Evolutionary conservation across 2,888 invertebrate species (phyloP).

Genomic region (Acanthosepion lycidas): DNA sequence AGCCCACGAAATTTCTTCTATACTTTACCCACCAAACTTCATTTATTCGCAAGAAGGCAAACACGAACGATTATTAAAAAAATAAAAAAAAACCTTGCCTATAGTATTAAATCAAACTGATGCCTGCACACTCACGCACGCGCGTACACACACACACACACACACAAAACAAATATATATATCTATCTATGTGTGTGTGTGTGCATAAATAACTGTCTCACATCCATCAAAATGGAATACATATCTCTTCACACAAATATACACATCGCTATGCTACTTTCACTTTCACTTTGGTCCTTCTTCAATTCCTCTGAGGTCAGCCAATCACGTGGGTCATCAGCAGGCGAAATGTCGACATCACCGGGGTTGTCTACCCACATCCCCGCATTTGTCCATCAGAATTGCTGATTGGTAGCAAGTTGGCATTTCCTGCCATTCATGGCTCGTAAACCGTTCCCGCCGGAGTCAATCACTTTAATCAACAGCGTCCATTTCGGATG

Average conservation of each 20-base stretch:
- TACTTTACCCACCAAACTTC: too few species aligned
- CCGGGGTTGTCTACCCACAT: neutral
- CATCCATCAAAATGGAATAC: neutral
- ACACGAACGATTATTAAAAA: too few species aligned
- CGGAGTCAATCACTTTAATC: neutral
- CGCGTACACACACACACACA: neutral
- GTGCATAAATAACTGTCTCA: neutral
- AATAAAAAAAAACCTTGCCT: too few species aligned
- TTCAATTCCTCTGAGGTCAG: neutral
- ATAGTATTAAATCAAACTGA: neutral
- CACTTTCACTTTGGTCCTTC: too few species aligned
- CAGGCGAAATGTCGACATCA: neutral
- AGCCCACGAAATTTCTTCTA: too few species aligned
- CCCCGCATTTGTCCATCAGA: neutral
- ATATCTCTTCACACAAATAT: neutral
- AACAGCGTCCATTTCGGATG: neutral
- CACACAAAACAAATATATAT: neutral
- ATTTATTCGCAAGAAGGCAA: too few species aligned
- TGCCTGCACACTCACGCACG: neutral
- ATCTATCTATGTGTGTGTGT: neutral
- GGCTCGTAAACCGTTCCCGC: neutral
- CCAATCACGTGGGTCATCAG: conserved; percentile 1
- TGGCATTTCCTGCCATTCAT: neutral
- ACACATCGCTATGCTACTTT: neutral
- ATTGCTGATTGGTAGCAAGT: neutral